Percentiles rank a stretch among this genome's conserved stretches.
These are phyloP conservation scores for Hypomesus transpacificus DNA, from an alignment of 2,113 vertebrate genomes.

Conservation along the genomic window DNA sequence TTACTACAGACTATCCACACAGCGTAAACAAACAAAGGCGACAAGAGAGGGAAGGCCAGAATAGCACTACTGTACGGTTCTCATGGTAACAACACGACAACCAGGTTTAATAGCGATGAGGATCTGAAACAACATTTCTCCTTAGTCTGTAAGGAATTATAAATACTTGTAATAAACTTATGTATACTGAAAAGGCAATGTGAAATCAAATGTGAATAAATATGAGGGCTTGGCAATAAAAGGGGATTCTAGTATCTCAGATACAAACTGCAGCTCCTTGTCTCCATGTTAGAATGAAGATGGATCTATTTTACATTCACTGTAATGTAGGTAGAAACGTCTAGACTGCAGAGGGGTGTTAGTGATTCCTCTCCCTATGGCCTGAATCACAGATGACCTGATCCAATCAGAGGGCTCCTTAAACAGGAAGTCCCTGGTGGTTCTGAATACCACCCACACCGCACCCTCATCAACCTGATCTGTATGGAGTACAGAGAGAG, in stretches of 20 bases:
- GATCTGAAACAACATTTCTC: neutral
- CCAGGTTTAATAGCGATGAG: neutral
- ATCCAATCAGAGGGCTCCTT: slow-evolving; percentile 49
- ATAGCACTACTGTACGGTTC: too few species aligned
- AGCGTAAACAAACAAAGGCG: too few species aligned
- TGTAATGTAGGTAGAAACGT: neutral
- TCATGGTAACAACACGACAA: neutral
- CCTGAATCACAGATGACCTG: slow-evolving; percentile 24
- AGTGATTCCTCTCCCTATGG: too few species aligned
- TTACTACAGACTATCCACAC: neutral
- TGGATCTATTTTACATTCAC: neutral
- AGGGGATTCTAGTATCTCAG: slow-evolving; percentile 38
- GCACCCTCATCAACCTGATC: slow-evolving; percentile 8
- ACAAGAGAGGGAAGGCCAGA: too few species aligned
- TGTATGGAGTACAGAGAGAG: slow-evolving; percentile 22
- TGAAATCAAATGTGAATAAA: slow-evolving; percentile 61
- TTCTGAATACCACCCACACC: slow-evolving; percentile 32
- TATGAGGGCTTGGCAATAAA: slow-evolving; percentile 52
- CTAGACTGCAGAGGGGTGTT: neutral
- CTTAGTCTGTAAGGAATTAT: neutral
- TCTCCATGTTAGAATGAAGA: neutral
- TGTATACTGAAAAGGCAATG: slow-evolving; percentile 58
- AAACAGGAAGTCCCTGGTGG: slow-evolving; percentile 38
- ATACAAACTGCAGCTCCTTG: slow-evolving; percentile 28
- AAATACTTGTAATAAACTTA: neutral